A percentile compares a stretch with the other conserved stretches of the same genome.
Evolutionary conservation across 2,797 vertebrate genomes (phyloP).

Genomic region (Falco naumanni): DNA sequence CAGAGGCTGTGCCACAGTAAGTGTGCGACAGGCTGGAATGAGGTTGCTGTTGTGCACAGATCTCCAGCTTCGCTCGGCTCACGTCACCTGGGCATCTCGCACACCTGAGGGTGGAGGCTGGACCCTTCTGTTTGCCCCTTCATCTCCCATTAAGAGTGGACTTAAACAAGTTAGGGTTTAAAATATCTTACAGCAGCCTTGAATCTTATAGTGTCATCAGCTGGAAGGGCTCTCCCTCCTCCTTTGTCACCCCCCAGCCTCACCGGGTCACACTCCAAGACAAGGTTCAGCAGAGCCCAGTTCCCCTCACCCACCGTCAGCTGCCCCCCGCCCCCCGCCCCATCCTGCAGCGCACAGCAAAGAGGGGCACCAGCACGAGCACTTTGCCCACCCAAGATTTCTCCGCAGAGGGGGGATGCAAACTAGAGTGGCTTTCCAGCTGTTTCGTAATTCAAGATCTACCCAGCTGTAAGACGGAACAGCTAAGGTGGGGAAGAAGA

Average conservation of each 20-base stretch:
- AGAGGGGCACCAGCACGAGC: rapidly evolving
- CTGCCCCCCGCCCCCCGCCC: not conserved
- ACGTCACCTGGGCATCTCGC: not conserved
- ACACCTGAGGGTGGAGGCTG: not conserved
- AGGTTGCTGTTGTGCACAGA: not conserved
- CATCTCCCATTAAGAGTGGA: not conserved
- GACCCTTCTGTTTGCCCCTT: not conserved
- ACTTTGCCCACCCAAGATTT: too few species aligned
- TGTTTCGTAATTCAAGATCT: not conserved
- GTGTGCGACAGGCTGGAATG: not conserved
- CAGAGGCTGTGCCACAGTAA: not conserved
- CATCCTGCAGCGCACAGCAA: rapidly evolving
- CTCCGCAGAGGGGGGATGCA: not conserved
- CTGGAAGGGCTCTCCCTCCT: not conserved
- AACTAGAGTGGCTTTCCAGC: not conserved
- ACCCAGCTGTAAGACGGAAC: not conserved
- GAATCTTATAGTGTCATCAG: not conserved
- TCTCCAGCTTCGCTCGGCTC: not conserved
- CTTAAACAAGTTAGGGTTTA: not conserved
- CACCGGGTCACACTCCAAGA: not conserved
- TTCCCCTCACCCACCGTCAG: too few species aligned
- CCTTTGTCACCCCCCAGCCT: not conserved
- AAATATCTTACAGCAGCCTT: not conserved
- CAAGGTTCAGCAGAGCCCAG: not conserved
- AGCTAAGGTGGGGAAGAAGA: not conserved